phyloP scores from a whole-genome alignment of 2,113 vertebrate species.

The Rattus rattus region DNA sequence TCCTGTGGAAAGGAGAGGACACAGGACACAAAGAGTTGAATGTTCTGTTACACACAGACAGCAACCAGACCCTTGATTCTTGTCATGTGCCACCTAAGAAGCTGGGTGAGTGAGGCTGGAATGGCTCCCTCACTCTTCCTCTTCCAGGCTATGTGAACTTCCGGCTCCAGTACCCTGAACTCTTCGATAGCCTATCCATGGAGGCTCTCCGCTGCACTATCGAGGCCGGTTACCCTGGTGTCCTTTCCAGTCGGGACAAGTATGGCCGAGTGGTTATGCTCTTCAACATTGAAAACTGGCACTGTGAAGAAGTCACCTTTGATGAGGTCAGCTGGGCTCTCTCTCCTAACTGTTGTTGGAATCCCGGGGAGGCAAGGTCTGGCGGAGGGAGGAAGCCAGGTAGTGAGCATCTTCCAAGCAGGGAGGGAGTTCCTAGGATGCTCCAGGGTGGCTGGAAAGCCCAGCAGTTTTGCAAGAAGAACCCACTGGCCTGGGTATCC shows the following conservation, averaged over 20 bases:
- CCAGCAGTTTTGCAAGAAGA: neutral
- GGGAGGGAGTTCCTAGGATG: neutral
- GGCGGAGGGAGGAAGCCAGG: neutral
- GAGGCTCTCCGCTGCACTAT: slow-evolving; percentile 97
- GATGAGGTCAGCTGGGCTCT: slow-evolving; percentile 90
- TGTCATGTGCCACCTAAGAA: neutral
- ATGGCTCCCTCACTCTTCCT: neutral
- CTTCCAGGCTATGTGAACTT: slow-evolving; percentile 94
- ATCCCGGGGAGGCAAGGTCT: neutral
- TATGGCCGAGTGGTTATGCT: slow-evolving; percentile 94
- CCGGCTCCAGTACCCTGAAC: slow-evolving; percentile 95
- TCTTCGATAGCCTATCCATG: slow-evolving; percentile 93
- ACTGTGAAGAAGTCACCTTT: slow-evolving; percentile 97
- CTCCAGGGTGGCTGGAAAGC: neutral
- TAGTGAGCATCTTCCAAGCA: neutral
- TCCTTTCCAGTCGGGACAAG: slow-evolving; percentile 94
- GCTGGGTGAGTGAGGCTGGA: neutral
- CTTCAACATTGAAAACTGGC: slow-evolving; percentile 99
- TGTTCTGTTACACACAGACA: neutral
- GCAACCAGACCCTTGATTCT: neutral
- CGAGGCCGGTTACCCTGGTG: slow-evolving; percentile 96
- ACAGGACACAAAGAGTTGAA: neutral
- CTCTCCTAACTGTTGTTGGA: neutral
- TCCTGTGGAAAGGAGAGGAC: neutral
- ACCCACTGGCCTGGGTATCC: neutral